Evolutionary conservation across 2,888 invertebrate genomes (phyloP).

Genomic region (Netelia inedita): DNA sequence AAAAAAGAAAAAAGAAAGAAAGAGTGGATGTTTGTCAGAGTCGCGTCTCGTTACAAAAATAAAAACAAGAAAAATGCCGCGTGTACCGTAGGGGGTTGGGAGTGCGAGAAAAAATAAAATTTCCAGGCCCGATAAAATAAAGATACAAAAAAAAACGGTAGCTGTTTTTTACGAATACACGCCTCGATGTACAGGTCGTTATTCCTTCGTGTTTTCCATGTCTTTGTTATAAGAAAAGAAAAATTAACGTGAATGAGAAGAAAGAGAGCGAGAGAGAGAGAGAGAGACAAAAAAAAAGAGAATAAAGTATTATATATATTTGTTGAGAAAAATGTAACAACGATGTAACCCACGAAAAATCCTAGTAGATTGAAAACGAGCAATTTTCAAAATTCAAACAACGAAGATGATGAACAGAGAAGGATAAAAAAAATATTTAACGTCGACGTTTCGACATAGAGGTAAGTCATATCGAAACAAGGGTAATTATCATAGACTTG

Average conservation of each 20-base stretch:
- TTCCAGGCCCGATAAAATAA: conserved; percentile 1
- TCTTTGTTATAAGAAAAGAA: conserved; percentile 79
- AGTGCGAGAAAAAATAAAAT: conserved; percentile 24
- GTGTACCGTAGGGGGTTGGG: neutral
- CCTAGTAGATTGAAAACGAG: neutral
- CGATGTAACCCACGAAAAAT: neutral
- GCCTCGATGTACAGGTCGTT: conserved; percentile 73
- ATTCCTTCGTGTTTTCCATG: conserved; percentile 79
- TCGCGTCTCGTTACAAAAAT: conserved; percentile 10
- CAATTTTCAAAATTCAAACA: neutral
- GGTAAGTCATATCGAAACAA: neutral
- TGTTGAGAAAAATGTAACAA: conserved; percentile 72
- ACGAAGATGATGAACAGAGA: too few relatives aligned
- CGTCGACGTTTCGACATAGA: neutral
- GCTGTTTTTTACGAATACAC: conserved; percentile 78
- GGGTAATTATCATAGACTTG: neutral
- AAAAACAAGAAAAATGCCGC: conserved; percentile 12
- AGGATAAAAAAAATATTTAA: too few relatives aligned
- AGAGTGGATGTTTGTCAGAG: neutral
- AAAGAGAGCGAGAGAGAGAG: conserved; percentile 11
- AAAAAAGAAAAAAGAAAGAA: neutral
- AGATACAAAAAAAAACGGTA: conserved; percentile 61
- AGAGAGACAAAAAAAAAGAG: conserved; percentile 58
- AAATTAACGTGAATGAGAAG: conserved; percentile 48
- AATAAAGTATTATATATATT: conserved; percentile 79